Evolutionary conservation across 2,888 invertebrate genomes (phyloP).

Genomic region (Imbricaverruca yamaguchii): DNA sequence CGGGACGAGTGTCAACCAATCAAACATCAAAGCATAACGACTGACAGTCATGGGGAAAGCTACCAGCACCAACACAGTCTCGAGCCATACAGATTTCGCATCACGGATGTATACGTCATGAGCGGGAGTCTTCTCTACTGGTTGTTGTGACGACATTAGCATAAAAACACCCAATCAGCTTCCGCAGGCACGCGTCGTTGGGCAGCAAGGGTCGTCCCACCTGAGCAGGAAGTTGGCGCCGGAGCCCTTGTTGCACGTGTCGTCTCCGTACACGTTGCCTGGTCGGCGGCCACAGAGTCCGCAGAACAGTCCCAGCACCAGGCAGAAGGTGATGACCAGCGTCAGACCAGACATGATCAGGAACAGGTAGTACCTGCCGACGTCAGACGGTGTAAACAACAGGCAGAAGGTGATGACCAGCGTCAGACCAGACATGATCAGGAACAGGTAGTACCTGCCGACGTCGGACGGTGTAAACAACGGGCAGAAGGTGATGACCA

Average conservation of each 20-base stretch:
- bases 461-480: constrained; percentile 44
- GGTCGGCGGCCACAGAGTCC: constrained; percentile 87
- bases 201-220: not conserved
- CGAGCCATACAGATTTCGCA: too few relatives aligned
- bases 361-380: constrained; percentile 51
- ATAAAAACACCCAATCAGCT: too few relatives aligned
- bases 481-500: constrained; percentile 61
- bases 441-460: constrained; percentile 51
- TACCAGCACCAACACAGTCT: too few relatives aligned
- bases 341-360: constrained; percentile 60
- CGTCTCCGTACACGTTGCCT: constrained; percentile 62
- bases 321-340: constrained; percentile 58
- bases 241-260: constrained; percentile 52
- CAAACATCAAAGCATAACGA: too few relatives aligned
- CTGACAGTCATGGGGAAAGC: too few relatives aligned
- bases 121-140: too few relatives aligned
- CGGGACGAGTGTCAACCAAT: too few relatives aligned
- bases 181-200: too few relatives aligned
- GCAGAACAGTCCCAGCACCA: constrained; percentile 72
- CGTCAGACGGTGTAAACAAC: constrained; percentile 44
- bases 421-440: constrained; percentile 59
- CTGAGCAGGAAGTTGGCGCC: constrained; percentile 29
- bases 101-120: too few relatives aligned
- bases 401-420: constrained; percentile 61
- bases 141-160: too few relatives aligned